These are phyloP conservation scores for Parapsyche elsis DNA, from an alignment of 1,140 invertebrate genomes.

Conservation along the genomic window DNA sequence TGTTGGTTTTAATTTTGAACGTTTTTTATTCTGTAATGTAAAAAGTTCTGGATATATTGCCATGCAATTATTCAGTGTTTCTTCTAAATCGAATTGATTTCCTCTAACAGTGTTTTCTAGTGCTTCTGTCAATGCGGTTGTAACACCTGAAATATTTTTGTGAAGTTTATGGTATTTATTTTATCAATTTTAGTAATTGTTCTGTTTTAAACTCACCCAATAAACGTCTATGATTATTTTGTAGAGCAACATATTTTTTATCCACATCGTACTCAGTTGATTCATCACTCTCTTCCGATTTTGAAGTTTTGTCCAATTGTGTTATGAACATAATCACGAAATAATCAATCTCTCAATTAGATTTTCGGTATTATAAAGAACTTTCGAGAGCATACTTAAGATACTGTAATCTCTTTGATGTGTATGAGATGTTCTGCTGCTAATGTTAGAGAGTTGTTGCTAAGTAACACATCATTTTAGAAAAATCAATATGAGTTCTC, in stretches of 20 bases:
- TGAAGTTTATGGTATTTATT: not conserved
- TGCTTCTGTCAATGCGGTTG: slow-evolving; percentile 49
- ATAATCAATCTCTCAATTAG: not conserved
- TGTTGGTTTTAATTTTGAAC: slow-evolving; percentile 18
- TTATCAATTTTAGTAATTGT: too few relatives aligned
- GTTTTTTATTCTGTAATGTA: slow-evolving; percentile 42
- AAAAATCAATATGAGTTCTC: slow-evolving; percentile 50
- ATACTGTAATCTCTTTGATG: slow-evolving; percentile 35
- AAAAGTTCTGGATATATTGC: slow-evolving; percentile 53
- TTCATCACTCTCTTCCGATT: slow-evolving; percentile 31
- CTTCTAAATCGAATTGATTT: slow-evolving; percentile 46
- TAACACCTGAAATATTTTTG: slow-evolving; percentile 42
- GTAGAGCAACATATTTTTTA: slow-evolving; percentile 44
- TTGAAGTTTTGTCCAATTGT: not conserved
- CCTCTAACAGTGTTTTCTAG: slow-evolving; percentile 50
- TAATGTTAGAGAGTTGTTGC: slow-evolving; percentile 50
- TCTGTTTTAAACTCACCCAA: slow-evolving; percentile 45
- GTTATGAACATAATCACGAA: slow-evolving; percentile 6
- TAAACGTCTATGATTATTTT: slow-evolving; percentile 52
- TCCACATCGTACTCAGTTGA: slow-evolving; percentile 36
- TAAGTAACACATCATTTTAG: slow-evolving; percentile 42
- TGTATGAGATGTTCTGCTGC: slow-evolving; percentile 35
- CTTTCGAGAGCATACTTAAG: slow-evolving; percentile 40
- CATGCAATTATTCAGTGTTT: slow-evolving; percentile 53
- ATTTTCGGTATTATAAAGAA: slow-evolving; percentile 3